Evolutionary conservation across 2,797 vertebrate species (phyloP).

Genomic region (Iguana delicatissima): DNA sequence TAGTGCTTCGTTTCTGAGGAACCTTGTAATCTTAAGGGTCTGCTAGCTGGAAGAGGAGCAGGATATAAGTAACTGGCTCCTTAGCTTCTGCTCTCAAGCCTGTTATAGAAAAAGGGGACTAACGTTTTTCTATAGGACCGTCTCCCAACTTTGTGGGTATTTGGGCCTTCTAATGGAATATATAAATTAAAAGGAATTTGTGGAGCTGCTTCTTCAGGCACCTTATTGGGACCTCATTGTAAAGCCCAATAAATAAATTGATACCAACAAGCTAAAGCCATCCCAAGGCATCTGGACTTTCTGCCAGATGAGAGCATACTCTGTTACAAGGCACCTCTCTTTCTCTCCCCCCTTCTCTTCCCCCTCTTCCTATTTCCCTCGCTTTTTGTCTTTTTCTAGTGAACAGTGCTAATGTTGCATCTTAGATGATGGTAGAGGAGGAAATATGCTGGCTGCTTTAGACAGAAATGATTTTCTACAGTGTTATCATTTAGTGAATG

Average conservation of each 20-base stretch:
- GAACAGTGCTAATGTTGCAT: neutral
- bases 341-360: neutral
- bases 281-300: conserved; percentile 5
- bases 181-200: neutral
- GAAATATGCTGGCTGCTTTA: neutral
- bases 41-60: neutral
- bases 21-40: neutral
- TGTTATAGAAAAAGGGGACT: neutral
- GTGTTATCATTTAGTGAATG: neutral
- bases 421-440: neutral
- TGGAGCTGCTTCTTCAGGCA: neutral
- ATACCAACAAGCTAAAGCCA: neutral
- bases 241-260: neutral
- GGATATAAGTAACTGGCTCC: neutral
- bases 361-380: too few species aligned
- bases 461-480: neutral
- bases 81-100: neutral
- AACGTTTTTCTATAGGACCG: neutral
- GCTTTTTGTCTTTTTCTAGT: neutral
- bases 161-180: neutral
- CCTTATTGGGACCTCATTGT: neutral
- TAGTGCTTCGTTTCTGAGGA: neutral
- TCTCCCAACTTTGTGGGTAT: neutral
- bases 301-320: neutral
- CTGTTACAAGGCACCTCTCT: conserved; percentile 19